Conservation (phyloP, 2,113 vertebrate genomes). For the Pica pica region DNA sequence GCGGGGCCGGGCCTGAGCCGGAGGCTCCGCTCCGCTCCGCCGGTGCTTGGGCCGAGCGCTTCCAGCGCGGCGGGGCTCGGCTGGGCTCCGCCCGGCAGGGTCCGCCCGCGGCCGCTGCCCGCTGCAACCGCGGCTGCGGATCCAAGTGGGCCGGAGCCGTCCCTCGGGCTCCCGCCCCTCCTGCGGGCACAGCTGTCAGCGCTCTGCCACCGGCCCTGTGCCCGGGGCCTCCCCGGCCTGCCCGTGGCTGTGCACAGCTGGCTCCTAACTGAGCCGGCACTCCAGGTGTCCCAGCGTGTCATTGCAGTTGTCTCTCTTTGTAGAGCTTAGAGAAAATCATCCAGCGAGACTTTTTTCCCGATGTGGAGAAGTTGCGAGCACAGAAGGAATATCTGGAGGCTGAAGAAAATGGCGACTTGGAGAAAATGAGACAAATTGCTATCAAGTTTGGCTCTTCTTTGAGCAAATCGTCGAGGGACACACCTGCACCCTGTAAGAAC, state of each 20-base stretch:
- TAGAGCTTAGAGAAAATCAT: slow-evolving; percentile 92
- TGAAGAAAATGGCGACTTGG: slow-evolving; percentile 90
- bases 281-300: fast-evolving
- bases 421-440: slow-evolving; percentile 93
- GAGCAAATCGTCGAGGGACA: slow-evolving; percentile 79
- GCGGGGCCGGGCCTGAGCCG: not conserved
- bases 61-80: not conserved
- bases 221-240: not conserved
- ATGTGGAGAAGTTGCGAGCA: slow-evolving; percentile 89
- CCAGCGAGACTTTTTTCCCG: slow-evolving; percentile 94
- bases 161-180: not conserved
- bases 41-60: too few species aligned
- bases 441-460: slow-evolving; percentile 90
- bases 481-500: slow-evolving; percentile 85
- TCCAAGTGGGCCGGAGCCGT: not conserved
- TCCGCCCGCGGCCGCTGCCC: not conserved
- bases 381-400: slow-evolving; percentile 96
- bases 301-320: not conserved
- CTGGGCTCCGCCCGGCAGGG: not conserved
- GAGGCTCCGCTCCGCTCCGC: too few species aligned
- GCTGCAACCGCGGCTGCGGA: too few species aligned
- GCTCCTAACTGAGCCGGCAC: not conserved
- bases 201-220: not conserved
- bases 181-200: not conserved
- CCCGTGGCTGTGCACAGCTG: not conserved